These are phyloP conservation scores for Semicossyphus pulcher DNA, from an alignment of 2,113 vertebrate species.

Conservation along the genomic window DNA sequence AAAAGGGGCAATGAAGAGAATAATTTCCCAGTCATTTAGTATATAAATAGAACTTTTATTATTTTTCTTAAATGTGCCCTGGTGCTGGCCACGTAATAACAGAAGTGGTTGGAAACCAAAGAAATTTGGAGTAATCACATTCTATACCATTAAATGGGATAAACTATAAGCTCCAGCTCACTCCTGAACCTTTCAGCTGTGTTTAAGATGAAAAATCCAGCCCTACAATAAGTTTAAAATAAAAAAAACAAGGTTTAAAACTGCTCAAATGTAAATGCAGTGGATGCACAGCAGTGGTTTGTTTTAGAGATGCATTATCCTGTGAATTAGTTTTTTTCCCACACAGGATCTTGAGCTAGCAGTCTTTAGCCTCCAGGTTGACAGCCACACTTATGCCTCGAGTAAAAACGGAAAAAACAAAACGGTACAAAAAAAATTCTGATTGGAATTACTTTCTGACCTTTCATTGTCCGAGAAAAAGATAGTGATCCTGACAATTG, in stretches of 20 bases:
- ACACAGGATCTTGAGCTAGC: too few relatives aligned
- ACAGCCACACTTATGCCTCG: too few relatives aligned
- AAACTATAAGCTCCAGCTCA: slow-evolving; percentile 1
- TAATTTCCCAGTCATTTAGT: slow-evolving; percentile 16
- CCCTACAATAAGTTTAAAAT: not conserved
- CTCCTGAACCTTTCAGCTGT: not conserved
- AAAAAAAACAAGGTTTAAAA: too few relatives aligned
- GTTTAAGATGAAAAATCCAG: not conserved
- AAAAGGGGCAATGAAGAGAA: slow-evolving; percentile 33
- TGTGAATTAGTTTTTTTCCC: too few relatives aligned
- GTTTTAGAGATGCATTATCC: not conserved
- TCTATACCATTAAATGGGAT: slow-evolving; percentile 32
- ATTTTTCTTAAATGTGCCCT: slow-evolving; percentile 9
- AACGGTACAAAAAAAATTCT: too few relatives aligned
- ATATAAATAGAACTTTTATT: slow-evolving; percentile 5
- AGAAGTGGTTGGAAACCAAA: slow-evolving; percentile 39
- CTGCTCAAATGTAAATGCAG: not conserved
- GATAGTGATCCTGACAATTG: too few relatives aligned
- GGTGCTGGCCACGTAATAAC: slow-evolving; percentile 8
- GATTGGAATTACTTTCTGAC: too few relatives aligned
- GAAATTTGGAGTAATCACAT: slow-evolving; percentile 13
- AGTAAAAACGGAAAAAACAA: too few relatives aligned
- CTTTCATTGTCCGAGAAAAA: too few relatives aligned
- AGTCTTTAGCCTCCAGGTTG: too few relatives aligned
- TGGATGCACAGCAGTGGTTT: not conserved